Conservation (phyloP, 2,797 vertebrate species). For the Phylloscopus collybita region DNA sequence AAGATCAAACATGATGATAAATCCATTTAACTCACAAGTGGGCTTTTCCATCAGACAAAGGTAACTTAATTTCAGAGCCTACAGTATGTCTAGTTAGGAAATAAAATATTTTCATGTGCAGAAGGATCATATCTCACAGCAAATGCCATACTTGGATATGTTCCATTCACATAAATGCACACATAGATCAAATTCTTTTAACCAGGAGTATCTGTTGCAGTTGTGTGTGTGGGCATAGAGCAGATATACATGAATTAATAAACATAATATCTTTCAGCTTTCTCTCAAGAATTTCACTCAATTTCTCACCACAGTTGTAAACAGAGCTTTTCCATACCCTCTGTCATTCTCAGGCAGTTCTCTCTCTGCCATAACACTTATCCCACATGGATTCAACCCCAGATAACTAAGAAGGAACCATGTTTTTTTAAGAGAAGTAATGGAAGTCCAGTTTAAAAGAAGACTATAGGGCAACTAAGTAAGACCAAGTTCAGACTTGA, state of each 20-base stretch:
- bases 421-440: background rate
- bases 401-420: background rate
- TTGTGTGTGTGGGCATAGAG: background rate
- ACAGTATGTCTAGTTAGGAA: background rate
- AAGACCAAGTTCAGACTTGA: background rate
- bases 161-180: background rate
- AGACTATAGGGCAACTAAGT: background rate
- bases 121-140: background rate
- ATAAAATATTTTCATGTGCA: background rate
- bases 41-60: background rate
- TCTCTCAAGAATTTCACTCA: background rate
- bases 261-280: background rate
- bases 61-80: background rate
- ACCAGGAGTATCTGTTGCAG: background rate
- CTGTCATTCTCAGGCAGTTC: background rate
- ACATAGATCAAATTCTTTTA: background rate
- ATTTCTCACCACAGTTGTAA: background rate
- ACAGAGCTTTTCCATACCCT: background rate
- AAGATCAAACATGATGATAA: background rate
- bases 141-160: background rate
- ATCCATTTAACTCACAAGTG: background rate
- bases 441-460: background rate
- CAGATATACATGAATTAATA: background rate
- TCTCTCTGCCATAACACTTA: background rate
- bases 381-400: background rate